phyloP scores from a whole-genome alignment of 2,888 invertebrate species.

The Cancer borealis region DNA sequence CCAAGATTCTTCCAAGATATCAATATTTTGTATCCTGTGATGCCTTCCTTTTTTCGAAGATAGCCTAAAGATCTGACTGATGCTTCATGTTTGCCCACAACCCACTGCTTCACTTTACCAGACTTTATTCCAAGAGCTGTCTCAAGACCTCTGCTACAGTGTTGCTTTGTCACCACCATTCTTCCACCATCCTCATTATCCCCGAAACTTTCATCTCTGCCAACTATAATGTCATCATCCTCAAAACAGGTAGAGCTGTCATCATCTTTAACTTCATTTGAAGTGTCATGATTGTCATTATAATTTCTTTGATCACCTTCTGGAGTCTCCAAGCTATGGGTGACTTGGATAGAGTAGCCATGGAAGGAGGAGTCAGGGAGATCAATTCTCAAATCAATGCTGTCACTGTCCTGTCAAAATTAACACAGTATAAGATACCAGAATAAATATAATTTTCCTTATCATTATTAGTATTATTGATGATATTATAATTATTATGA shows the following conservation, averaged over 20 bases:
- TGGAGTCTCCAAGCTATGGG: slow-evolving; percentile 25
- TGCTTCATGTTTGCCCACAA: slow-evolving; percentile 34
- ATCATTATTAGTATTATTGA: too few species aligned
- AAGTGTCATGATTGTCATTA: background rate
- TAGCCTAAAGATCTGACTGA: background rate
- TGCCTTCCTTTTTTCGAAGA: slow-evolving; percentile 51
- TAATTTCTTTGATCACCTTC: background rate
- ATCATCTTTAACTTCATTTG: background rate
- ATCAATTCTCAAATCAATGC: slow-evolving; percentile 57
- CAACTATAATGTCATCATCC: background rate
- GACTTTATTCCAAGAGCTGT: slow-evolving; percentile 49
- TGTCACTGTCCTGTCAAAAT: slow-evolving; percentile 60
- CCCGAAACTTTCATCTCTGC: background rate
- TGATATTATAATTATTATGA: too few species aligned
- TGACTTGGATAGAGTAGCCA: slow-evolving; percentile 48
- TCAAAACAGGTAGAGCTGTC: background rate
- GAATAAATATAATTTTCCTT: too few species aligned
- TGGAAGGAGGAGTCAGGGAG: slow-evolving; percentile 55
- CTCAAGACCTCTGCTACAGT: slow-evolving; percentile 49
- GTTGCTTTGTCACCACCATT: background rate
- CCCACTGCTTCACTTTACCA: background rate
- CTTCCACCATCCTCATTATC: background rate
- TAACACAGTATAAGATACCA: background rate
- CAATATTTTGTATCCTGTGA: slow-evolving; percentile 54
- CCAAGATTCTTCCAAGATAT: slow-evolving; percentile 71